Percentiles rank a stretch among this genome's conserved stretches.
phyloP scores from a whole-genome alignment of 2,888 invertebrate genomes.

The Apodemia duryi region DNA sequence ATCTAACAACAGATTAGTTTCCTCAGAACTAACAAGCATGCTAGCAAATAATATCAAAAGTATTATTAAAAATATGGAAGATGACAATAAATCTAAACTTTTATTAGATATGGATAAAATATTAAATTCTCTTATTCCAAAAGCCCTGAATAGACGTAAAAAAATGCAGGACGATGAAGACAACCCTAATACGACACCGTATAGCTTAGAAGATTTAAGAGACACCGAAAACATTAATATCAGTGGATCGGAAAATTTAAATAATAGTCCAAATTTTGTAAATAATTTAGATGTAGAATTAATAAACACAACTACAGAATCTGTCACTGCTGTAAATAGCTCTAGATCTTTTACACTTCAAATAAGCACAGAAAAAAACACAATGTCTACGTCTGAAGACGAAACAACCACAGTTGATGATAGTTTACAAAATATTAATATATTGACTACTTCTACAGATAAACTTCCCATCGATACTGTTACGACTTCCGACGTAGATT shows the following conservation, averaged over 20 bases:
- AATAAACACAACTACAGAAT: slow-evolving; percentile 40
- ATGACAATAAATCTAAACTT: slow-evolving; percentile 65
- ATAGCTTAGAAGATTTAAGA: slow-evolving; percentile 71
- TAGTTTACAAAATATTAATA: slow-evolving; percentile 17
- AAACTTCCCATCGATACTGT: background rate
- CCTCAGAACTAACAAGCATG: slow-evolving; percentile 77
- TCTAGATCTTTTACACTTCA: slow-evolving; percentile 25
- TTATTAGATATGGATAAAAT: slow-evolving; percentile 73
- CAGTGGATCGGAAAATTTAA: slow-evolving; percentile 32
- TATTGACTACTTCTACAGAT: slow-evolving; percentile 12
- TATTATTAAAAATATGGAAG: slow-evolving; percentile 69
- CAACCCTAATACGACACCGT: slow-evolving; percentile 64
- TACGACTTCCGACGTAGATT: slow-evolving; percentile 19
- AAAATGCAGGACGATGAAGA: slow-evolving; percentile 56
- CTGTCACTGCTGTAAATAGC: slow-evolving; percentile 54
- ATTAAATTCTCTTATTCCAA: slow-evolving; percentile 71
- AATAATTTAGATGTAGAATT: slow-evolving; percentile 39
- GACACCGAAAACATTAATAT: slow-evolving; percentile 64
- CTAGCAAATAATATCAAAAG: slow-evolving; percentile 68
- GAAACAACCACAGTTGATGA: slow-evolving; percentile 40
- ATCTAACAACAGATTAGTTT: slow-evolving; percentile 68
- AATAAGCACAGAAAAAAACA: slow-evolving; percentile 35
- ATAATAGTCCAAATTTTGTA: slow-evolving; percentile 19
- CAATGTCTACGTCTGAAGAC: slow-evolving; percentile 42
- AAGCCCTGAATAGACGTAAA: slow-evolving; percentile 60